Percentiles rank a stretch among this genome's conserved stretches.
phyloP scores from a whole-genome alignment of 1,140 invertebrate genomes.

The Drosophila melanogaster region Release_6_plus_ISO1_MT NT_033779.5:14573001-14573500 shows the following conservation, averaged over 20 bases:
- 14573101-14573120: conserved; percentile 22
- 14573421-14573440: too few relatives aligned
- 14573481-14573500: conserved; percentile 16
- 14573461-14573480: background rate
- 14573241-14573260: conserved; percentile 42
- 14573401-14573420: too few relatives aligned
- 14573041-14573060: conserved; percentile 78
- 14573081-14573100: conserved; percentile 78
- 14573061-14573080: conserved; percentile 75
- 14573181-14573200: conserved; percentile 10
- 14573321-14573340: too few relatives aligned
- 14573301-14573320: background rate
- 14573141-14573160: conserved; percentile 70
- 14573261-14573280: background rate
- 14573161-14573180: conserved; percentile 50
- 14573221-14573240: conserved; percentile 56
- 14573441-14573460: background rate
- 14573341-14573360: too few relatives aligned
- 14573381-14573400: too few relatives aligned
- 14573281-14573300: too few relatives aligned
- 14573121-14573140: background rate
- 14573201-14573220: conserved; percentile 17
- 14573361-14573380: too few relatives aligned
- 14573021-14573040: conserved; percentile 78
- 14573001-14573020: conserved; percentile 69